Evolutionary conservation across 2,888 invertebrate species (phyloP).

Genomic region (Tanypteryx hageni): DNA sequence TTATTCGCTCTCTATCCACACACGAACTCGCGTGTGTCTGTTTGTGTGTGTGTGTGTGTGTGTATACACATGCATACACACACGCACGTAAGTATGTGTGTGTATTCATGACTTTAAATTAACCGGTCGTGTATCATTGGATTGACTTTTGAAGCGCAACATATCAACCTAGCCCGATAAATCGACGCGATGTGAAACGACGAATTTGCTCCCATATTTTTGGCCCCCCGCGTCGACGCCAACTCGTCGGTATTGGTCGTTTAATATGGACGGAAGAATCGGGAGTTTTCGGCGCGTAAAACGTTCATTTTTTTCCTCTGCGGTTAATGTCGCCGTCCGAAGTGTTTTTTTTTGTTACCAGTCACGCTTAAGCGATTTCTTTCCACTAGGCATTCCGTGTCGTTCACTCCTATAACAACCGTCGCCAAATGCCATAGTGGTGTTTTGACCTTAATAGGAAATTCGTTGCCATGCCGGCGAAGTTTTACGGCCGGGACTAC

Average conservation of each 20-base stretch:
- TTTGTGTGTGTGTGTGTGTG: background rate
- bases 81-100: no score
- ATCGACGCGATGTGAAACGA: background rate
- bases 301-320: background rate
- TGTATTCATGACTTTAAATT: background rate
- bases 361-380: background rate
- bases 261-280: background rate
- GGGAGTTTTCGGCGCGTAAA: background rate
- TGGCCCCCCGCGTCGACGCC: background rate
- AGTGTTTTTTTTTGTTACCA: background rate
- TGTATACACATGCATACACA: no score
- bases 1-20: background rate
- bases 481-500: background rate
- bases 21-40: background rate
- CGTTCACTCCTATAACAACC: background rate
- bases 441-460: background rate
- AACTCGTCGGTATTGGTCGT: background rate
- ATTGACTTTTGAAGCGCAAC: slow-evolving; percentile 20
- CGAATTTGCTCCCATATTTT: no score
- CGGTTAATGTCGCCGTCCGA: background rate
- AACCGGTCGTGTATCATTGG: background rate
- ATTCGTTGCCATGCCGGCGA: background rate
- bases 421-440: background rate
- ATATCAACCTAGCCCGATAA: background rate
- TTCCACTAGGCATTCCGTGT: background rate